phyloP scores from a whole-genome alignment of 2,888 invertebrate species.

The Thymelicus lineola region DNA sequence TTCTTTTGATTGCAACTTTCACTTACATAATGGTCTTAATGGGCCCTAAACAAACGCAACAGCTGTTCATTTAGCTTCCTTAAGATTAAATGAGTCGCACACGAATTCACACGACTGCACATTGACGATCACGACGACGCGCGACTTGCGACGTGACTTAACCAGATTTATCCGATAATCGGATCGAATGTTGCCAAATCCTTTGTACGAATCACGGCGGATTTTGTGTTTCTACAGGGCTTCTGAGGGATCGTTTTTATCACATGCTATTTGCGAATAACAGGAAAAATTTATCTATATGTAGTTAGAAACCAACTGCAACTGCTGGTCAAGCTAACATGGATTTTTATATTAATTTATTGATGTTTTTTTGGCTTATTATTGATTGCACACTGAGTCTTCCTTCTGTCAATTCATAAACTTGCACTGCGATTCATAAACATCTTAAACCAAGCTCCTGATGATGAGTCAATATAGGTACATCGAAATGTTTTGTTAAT shows the following conservation, averaged over 20 bases:
- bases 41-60: slow-evolving; percentile 14
- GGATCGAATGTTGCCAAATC: slow-evolving; percentile 32
- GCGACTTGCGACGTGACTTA: slow-evolving; percentile 8
- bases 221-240: background rate
- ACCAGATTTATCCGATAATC: slow-evolving; percentile 26
- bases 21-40: slow-evolving; percentile 25
- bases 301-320: no score
- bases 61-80: slow-evolving; percentile 22
- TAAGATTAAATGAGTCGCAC: slow-evolving; percentile 34
- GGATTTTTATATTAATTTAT: no score
- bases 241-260: background rate
- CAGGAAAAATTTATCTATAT: no score
- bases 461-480: no score
- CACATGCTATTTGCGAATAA: no score
- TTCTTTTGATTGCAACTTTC: slow-evolving; percentile 5
- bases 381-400: no score
- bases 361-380: no score
- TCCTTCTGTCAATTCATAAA: no score
- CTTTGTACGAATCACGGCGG: slow-evolving; percentile 14
- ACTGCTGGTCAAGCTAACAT: no score
- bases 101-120: slow-evolving; percentile 35
- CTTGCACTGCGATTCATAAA: no score
- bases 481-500: no score
- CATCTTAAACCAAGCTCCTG: no score
- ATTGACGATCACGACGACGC: slow-evolving; percentile 33